phyloP scores from a whole-genome alignment of 23 tunicate species.

The Corella eumyota region DNA sequence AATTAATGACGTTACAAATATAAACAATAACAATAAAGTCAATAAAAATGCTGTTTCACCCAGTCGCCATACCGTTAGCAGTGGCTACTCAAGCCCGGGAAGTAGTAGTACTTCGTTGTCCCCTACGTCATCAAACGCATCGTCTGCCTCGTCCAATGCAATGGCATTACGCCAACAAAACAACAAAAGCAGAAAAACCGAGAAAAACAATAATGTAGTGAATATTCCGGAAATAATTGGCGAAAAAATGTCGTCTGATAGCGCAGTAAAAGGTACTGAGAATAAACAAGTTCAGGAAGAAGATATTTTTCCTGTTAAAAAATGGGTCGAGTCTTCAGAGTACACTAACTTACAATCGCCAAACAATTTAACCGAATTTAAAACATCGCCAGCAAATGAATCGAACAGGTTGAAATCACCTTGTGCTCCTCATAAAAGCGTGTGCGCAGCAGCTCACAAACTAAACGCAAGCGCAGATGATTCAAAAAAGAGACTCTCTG shows the following conservation, averaged over 20 bases:
- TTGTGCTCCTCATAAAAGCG: too few species aligned
- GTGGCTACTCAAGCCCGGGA: slow-evolving; percentile 76
- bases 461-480: too few species aligned
- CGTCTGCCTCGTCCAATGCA: slow-evolving; percentile 34
- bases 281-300: slow-evolving; percentile 6
- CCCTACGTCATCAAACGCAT: slow-evolving; percentile 66
- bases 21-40: not conserved
- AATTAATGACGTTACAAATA: not conserved
- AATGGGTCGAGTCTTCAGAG: slow-evolving; percentile 39
- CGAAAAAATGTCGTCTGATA: not conserved
- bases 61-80: slow-evolving; percentile 39
- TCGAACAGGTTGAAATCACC: slow-evolving; percentile 4
- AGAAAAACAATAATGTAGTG: not conserved
- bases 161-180: slow-evolving; percentile 16
- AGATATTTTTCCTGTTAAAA: slow-evolving; percentile 38
- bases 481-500: too few species aligned
- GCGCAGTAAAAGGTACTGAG: not conserved
- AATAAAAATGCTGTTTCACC: slow-evolving; percentile 2
- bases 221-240: not conserved
- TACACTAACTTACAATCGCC: not conserved
- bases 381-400: not conserved
- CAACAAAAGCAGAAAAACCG: not conserved
- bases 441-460: too few species aligned
- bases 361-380: not conserved
- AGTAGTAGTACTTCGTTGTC: slow-evolving; percentile 43